phyloP scores from a whole-genome alignment of 1,140 invertebrate species.

The Drosophila neocordata region DNA sequence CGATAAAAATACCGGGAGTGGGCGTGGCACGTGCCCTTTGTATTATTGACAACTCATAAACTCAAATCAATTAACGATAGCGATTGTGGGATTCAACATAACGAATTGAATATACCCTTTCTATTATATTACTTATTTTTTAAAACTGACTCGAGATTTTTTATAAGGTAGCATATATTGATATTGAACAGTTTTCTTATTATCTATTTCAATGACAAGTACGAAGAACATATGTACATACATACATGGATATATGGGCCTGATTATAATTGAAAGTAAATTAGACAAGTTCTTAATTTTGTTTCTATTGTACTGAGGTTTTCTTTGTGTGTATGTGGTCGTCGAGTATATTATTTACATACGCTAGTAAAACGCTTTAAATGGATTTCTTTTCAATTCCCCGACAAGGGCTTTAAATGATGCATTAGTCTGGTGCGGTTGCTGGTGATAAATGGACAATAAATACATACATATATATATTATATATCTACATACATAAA shows the following conservation, averaged over 20 bases:
- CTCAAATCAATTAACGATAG: not conserved
- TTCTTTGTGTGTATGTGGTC: not conserved
- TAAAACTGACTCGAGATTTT: too few species aligned
- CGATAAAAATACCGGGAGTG: not conserved
- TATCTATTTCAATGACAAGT: too few species aligned
- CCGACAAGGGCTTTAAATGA: conserved; percentile 1
- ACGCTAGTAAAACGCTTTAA: not conserved
- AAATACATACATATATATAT: not conserved
- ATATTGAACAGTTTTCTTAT: too few species aligned
- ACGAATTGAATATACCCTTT: too few species aligned
- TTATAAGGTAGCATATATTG: too few species aligned
- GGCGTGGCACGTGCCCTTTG: not conserved
- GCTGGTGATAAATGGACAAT: not conserved
- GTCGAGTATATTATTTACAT: conserved; percentile 1
- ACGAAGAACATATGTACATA: too few species aligned
- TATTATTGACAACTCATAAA: conserved; percentile 12
- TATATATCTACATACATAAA: not conserved
- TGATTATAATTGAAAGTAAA: too few species aligned
- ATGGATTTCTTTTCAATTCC: conserved; percentile 4
- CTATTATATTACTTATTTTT: too few species aligned
- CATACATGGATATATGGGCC: too few species aligned
- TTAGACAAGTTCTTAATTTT: conserved; percentile 3
- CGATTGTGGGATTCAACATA: not conserved
- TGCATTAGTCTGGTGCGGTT: conserved; percentile 1
- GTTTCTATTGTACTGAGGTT: not conserved